Evolutionary conservation across 2,888 invertebrate genomes (phyloP), one percentile per base, ranked within the genome.

Genomic region (Aleiodes leptofemur): DNA sequence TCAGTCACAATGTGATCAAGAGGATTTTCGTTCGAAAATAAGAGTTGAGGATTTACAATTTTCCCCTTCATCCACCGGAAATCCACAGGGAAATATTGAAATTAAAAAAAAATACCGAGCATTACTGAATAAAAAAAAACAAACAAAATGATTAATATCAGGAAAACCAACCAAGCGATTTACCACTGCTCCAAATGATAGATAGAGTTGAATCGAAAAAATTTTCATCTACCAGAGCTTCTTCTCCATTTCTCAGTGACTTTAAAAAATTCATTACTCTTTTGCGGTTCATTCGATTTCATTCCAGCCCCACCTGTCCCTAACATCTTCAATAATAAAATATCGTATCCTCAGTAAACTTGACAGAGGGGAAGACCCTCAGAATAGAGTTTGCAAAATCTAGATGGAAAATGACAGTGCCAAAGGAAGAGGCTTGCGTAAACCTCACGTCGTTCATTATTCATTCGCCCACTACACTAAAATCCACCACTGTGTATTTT

Each of bases 381-480:
- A 23, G 64, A 64, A 64, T 64, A 23, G 23, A 23, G 8, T 50
- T 51, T 50, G 16, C 16, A 23, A 68, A 51, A 53, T 68, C 50
- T 23, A 7, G 51, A 68, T 68, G 68, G 68, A 68, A 51, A 68
- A 68, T 68, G 68, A 68, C 68, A 68, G 68, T 51, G 68, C 68
- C 51, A 68, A 68, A 68, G 50, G 53, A n/a, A 23, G 23, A 23
- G n/a, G 50, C 50, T 13, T 14, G 68, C 31, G 68, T 64, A 38
- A 64, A 64, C 43, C 64, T 48, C 53, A 31, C 68, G 51, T 74
- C 61, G 43, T 74, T 74, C 69, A 74, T 74, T 74, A 70, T 70
- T 69, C 69, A 74, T 74, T 61, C 43, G 55, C 51, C 29, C 53
- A 53, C 16, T 53, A 14, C 53, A 16, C 14, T 53, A 14, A 14